Evolutionary conservation across 1,140 invertebrate species (phyloP), one percentile per base, ranked within the genome.

Genomic region (Aplysia californica): DNA sequence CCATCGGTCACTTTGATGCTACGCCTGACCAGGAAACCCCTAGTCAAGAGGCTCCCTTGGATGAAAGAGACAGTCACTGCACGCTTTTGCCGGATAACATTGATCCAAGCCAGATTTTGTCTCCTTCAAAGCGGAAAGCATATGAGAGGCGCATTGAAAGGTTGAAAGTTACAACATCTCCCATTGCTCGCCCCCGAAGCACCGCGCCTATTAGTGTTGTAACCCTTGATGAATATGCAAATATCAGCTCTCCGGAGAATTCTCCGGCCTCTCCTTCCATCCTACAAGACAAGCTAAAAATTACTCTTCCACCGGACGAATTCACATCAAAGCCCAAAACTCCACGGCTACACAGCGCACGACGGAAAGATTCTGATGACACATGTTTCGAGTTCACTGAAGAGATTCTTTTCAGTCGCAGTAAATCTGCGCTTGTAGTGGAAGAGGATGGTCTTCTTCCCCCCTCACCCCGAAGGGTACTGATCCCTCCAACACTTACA

Each of bases 151-250:
- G 83, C 23, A 79, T 86, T 33, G 82, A 86, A 64, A 75, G 86
- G 44, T 70, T 94, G 38, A 91, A 93, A 86, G 91, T 94, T 29
- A 94, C 92, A 78, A 96, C 94, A n/a, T 95, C 93, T 81, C 95
- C 95, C 0, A 94, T 96, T 71, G 95, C 96, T 80, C 91, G 96
- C 79, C 96, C 96, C 23, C 91, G 96, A 6, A 95, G 95, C n/a
- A 94, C 94, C 29, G 95, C 95, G 55, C 95, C 95, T 2, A 93
- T 95, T 50, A 94, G 94, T 88, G 93, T 94, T 26, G 93, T 93
- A 3, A 92, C 93, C 29, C 88, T 96, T 58, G 95, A 96, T 83
- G 95, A 95, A 82, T 96, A 90, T 87, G 79, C 71, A 61, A 61
- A 68, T 38, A 77, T 80, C n/a, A 85, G 82, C 68, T 87, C 85